Percentiles rank a stretch among this genome's conserved stretches.
These are phyloP conservation scores for Origma solitaria DNA, from an alignment of 2,113 vertebrate species.

Conservation along the genomic window DNA sequence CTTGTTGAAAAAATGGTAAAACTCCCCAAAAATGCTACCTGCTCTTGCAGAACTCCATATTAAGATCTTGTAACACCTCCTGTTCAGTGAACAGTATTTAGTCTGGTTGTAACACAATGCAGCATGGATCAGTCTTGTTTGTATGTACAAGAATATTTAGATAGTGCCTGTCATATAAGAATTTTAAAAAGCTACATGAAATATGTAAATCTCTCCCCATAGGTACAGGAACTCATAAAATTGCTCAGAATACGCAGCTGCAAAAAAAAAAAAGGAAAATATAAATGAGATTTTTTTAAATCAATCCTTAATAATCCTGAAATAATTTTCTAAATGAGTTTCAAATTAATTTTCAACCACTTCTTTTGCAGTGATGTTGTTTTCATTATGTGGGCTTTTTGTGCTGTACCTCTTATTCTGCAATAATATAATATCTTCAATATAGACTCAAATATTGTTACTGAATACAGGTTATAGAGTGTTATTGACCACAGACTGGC, in stretches of 20 bases:
- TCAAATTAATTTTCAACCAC: neutral
- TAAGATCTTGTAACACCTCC: neutral
- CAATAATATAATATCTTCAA: neutral
- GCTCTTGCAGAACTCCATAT: neutral
- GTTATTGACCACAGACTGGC: neutral
- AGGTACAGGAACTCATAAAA: neutral
- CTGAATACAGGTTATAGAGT: neutral
- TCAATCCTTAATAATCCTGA: neutral
- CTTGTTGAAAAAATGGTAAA: neutral
- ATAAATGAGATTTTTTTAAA: neutral
- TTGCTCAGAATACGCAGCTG: neutral
- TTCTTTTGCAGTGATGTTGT: neutral
- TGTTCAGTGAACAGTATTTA: neutral
- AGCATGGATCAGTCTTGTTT: neutral
- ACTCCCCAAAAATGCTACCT: accelerated
- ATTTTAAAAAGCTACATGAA: neutral
- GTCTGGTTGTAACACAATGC: neutral
- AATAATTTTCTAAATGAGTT: neutral
- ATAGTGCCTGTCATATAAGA: neutral
- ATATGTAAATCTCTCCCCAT: neutral
- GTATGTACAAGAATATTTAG: neutral
- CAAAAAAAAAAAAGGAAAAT: neutral
- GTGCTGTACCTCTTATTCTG: neutral
- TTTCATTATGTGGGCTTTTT: neutral
- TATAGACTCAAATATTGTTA: neutral